These are phyloP conservation scores for Zaprionus ghesquierei DNA, from an alignment of 1,140 invertebrate species.

Conservation along the genomic window DNA sequence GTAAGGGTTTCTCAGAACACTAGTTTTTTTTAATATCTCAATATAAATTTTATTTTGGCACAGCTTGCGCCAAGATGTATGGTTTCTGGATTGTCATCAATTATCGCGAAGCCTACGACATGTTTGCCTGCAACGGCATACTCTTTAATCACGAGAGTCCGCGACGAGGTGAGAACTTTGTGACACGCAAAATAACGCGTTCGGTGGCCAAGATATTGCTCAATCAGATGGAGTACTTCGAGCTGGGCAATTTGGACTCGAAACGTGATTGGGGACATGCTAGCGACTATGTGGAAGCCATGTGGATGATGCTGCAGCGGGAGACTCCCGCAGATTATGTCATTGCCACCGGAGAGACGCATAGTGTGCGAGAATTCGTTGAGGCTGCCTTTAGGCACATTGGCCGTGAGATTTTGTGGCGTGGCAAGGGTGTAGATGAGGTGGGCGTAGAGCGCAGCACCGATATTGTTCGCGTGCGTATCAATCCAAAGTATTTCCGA, in stretches of 20 bases:
- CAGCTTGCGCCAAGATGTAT: constrained; percentile 99
- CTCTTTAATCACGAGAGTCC: constrained; percentile 99
- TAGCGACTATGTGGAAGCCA: constrained; percentile 99
- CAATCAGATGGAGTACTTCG: constrained; percentile 92
- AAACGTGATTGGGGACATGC: constrained; percentile 99
- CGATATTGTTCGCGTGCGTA: constrained; percentile 91
- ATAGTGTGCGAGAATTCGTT: constrained; percentile 98
- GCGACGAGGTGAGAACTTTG: constrained; percentile 98
- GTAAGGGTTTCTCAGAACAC: constrained; percentile 84
- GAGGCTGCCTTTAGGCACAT: constrained; percentile 94
- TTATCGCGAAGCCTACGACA: constrained; percentile 98
- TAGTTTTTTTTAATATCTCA: neutral
- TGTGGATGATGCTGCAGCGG: constrained; percentile 99
- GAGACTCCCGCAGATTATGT: constrained; percentile 97
- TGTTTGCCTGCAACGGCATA: constrained; percentile 99
- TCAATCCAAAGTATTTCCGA: constrained; percentile 98
- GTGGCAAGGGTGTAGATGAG: constrained; percentile 93
- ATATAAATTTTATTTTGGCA: neutral
- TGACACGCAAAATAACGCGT: constrained; percentile 98
- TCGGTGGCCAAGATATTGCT: constrained; percentile 98
- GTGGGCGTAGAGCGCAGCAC: constrained; percentile 93
- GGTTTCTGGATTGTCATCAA: constrained; percentile 99
- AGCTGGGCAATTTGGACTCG: constrained; percentile 98
- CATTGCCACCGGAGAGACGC: constrained; percentile 96
- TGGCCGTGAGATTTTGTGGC: constrained; percentile 90